A percentile compares a stretch with the other conserved stretches of the same genome.
Evolutionary conservation across 1,140 invertebrate species (phyloP).

Genomic region (Lycorma delicatula): DNA sequence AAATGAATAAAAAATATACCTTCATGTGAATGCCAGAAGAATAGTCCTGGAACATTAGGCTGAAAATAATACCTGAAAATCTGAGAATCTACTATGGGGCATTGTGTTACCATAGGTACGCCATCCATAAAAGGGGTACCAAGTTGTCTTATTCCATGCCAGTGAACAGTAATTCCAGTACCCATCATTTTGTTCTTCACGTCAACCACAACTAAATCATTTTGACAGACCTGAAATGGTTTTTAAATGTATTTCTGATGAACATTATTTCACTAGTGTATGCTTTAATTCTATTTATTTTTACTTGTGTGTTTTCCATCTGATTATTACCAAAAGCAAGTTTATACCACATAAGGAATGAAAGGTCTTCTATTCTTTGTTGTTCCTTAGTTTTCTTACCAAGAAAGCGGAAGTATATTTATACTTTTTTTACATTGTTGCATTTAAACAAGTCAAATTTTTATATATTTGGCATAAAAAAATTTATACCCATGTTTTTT

Average conservation of each 20-base stretch:
- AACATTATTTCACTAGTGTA: not conserved
- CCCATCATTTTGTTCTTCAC: conserved; percentile 37
- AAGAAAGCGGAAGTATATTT: not conserved
- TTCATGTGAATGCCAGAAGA: conserved; percentile 51
- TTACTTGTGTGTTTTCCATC: not conserved
- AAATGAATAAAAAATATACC: conserved; percentile 33
- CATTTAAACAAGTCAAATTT: no score
- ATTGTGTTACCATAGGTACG: conserved; percentile 50
- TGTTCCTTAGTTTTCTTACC: not conserved
- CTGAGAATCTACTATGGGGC: conserved; percentile 44
- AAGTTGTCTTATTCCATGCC: conserved; percentile 37
- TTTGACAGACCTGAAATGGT: conserved; percentile 24
- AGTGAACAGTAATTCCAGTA: conserved; percentile 35
- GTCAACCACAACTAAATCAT: conserved; percentile 38
- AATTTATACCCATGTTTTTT: no score
- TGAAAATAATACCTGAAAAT: conserved; percentile 46
- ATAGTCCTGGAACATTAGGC: conserved; percentile 44
- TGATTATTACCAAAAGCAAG: not conserved
- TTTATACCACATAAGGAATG: not conserved
- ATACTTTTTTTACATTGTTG: no score
- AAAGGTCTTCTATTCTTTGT: not conserved
- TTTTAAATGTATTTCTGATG: not conserved
- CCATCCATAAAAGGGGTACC: conserved; percentile 47
- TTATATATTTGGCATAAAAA: no score
- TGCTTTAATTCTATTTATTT: not conserved